A percentile compares a stretch with the other conserved stretches of the same genome.
These are phyloP conservation scores for Caenorhabditis sp. DNA, from an alignment of 2,888 invertebrate species.

Conservation along the genomic window DNA sequence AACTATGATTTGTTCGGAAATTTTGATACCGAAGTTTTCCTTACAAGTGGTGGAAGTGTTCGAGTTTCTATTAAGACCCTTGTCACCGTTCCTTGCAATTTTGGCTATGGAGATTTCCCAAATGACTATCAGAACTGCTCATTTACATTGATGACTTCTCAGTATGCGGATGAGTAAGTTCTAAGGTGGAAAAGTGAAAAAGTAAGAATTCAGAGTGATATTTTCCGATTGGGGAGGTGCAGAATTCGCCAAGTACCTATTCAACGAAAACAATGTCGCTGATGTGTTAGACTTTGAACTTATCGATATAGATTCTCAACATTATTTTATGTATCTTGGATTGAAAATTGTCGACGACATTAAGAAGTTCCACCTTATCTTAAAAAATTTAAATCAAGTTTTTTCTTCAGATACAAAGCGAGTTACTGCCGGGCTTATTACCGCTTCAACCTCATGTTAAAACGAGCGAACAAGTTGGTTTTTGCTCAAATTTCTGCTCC, in stretches of 20 bases:
- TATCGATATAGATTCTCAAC: slow-evolving; percentile 15
- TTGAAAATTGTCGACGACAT: slow-evolving; percentile 5
- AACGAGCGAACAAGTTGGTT: slow-evolving; percentile 29
- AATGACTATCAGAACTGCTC: slow-evolving; percentile 59
- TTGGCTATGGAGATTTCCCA: slow-evolving; percentile 48
- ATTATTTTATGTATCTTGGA: slow-evolving; percentile 25
- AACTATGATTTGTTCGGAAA: slow-evolving; percentile 13
- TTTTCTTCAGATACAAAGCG: background rate
- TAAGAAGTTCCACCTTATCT: background rate
- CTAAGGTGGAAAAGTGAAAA: background rate
- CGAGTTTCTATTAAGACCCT: slow-evolving; percentile 14
- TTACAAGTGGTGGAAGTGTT: slow-evolving; percentile 14
- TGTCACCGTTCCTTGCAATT: slow-evolving; percentile 38
- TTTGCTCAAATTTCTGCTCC: slow-evolving; percentile 10
- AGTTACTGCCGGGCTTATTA: background rate
- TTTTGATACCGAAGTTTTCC: background rate
- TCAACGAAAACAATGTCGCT: background rate
- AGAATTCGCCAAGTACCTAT: background rate
- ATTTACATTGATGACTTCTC: slow-evolving; percentile 19
- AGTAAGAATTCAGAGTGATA: slow-evolving; percentile 17
- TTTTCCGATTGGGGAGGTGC: slow-evolving; percentile 29
- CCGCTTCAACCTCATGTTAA: slow-evolving; percentile 32
- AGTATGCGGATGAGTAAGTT: slow-evolving; percentile 44
- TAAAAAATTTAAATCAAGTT: background rate
- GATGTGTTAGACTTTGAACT: slow-evolving; percentile 32